Evolutionary conservation across 2,888 invertebrate species (phyloP).

Genomic region (Aricia artaxerxes): DNA sequence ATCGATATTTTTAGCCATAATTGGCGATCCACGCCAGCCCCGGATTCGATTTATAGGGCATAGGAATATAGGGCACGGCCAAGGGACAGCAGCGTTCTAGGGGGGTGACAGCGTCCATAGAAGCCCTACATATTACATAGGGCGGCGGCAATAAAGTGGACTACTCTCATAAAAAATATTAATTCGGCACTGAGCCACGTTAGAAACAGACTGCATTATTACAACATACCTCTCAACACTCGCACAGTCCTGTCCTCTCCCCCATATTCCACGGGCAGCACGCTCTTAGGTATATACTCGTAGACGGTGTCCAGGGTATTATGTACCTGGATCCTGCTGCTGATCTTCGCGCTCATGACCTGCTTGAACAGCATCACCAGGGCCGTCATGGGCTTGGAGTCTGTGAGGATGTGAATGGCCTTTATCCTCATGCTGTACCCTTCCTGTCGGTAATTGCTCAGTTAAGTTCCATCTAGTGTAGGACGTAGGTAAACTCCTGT

Average conservation of each 20-base stretch:
- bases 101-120: too few species aligned
- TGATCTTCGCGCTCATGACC: conserved; percentile 53
- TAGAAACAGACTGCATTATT: too few species aligned
- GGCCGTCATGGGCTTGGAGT: conserved; percentile 51
- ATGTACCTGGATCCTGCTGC: conserved; percentile 50
- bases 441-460: conserved; percentile 44
- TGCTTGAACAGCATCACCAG: conserved; percentile 52
- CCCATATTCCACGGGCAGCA: conserved; percentile 53
- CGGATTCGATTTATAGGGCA: too few species aligned
- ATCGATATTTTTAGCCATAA: too few species aligned
- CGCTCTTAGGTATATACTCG: conserved; percentile 45
- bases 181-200: not conserved
- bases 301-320: conserved; percentile 48
- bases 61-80: too few species aligned
- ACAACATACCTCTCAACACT: conserved; percentile 36
- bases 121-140: too few species aligned
- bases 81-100: too few species aligned
- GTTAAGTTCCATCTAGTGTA: not conserved
- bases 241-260: conserved; percentile 45
- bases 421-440: conserved; percentile 54
- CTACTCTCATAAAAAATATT: not conserved
- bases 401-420: conserved; percentile 53
- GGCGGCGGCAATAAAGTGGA: too few species aligned
- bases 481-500: too few species aligned
- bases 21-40: too few species aligned